A percentile compares a stretch with the other conserved stretches of the same genome.
phyloP scores from a whole-genome alignment of 2,888 invertebrate genomes.

The Himalopsyche japonica region DNA sequence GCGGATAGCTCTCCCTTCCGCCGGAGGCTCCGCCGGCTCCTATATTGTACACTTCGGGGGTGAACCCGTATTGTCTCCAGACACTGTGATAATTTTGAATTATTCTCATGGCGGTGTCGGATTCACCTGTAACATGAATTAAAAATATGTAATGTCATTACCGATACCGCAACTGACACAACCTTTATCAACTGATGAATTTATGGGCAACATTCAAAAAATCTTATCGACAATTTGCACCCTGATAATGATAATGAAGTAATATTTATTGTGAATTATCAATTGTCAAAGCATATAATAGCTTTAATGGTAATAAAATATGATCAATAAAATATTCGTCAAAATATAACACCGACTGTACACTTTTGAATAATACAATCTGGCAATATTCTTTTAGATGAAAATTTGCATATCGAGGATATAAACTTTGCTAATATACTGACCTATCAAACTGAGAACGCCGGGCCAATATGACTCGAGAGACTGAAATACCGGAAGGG shows the following conservation, averaged over 20 bases:
- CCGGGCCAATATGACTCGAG: constrained; percentile 99
- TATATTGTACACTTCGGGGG: constrained; percentile 97
- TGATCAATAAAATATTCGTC: too few relatives aligned
- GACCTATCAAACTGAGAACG: constrained; percentile 79
- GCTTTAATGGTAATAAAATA: too few relatives aligned
- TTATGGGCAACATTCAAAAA: too few relatives aligned
- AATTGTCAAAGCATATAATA: too few relatives aligned
- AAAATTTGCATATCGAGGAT: too few relatives aligned
- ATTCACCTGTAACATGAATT: constrained; percentile 67
- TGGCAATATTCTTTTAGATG: too few relatives aligned
- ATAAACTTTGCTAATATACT: constrained; percentile 39
- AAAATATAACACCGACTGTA: too few relatives aligned
- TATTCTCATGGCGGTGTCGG: constrained; percentile 88
- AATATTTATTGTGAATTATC: too few relatives aligned
- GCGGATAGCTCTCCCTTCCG: constrained; percentile 86
- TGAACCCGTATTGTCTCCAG: constrained; percentile 96
- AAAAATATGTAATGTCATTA: neutral
- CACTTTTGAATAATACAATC: too few relatives aligned
- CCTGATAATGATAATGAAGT: neutral
- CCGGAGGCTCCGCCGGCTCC: constrained; percentile 82
- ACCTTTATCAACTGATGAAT: neutral
- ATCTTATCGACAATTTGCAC: too few relatives aligned
- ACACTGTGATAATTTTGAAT: constrained; percentile 95
- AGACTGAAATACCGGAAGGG: constrained; percentile 97
- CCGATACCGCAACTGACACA: neutral